phyloP scores from a whole-genome alignment of 1,140 invertebrate genomes.

The Calliopsis andreniformis region DNA sequence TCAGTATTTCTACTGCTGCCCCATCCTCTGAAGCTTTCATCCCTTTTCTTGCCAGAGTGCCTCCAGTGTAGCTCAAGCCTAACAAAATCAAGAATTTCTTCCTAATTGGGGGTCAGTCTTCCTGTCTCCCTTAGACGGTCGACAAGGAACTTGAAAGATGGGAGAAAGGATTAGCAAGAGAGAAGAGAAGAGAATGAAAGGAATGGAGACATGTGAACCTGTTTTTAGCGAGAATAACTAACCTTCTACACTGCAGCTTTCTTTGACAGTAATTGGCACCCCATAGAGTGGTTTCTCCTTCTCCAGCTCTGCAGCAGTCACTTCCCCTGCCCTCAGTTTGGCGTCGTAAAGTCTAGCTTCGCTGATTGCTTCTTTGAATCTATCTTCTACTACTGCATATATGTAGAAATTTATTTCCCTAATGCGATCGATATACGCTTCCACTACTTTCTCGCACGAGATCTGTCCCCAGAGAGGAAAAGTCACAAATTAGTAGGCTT shows the following conservation, averaged over 20 bases:
- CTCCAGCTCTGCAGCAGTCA: slow-evolving; percentile 73
- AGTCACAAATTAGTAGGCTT: background rate
- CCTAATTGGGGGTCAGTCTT: background rate
- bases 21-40: slow-evolving; percentile 84
- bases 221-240: slow-evolving; percentile 11
- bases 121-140: too few species aligned
- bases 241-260: slow-evolving; percentile 87
- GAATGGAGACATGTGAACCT: too few species aligned
- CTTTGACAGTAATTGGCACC: slow-evolving; percentile 90
- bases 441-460: slow-evolving; percentile 84
- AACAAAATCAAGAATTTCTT: slow-evolving; percentile 27
- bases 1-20: slow-evolving; percentile 83
- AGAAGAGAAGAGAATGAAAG: too few species aligned
- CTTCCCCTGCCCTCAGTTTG: slow-evolving; percentile 75
- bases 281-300: slow-evolving; percentile 87
- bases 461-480: background rate
- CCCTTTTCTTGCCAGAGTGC: slow-evolving; percentile 84
- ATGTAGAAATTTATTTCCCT: slow-evolving; percentile 87
- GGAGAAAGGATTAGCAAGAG: too few species aligned
- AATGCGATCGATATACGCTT: slow-evolving; percentile 86
- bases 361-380: slow-evolving; percentile 86
- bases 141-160: too few species aligned
- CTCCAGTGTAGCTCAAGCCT: slow-evolving; percentile 86
- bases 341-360: slow-evolving; percentile 86
- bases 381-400: slow-evolving; percentile 89